Evolutionary conservation across 2,113 vertebrate genomes (phyloP), one percentile per base, ranked within the genome.

Genomic region (Gobiocypris rarus): DNA sequence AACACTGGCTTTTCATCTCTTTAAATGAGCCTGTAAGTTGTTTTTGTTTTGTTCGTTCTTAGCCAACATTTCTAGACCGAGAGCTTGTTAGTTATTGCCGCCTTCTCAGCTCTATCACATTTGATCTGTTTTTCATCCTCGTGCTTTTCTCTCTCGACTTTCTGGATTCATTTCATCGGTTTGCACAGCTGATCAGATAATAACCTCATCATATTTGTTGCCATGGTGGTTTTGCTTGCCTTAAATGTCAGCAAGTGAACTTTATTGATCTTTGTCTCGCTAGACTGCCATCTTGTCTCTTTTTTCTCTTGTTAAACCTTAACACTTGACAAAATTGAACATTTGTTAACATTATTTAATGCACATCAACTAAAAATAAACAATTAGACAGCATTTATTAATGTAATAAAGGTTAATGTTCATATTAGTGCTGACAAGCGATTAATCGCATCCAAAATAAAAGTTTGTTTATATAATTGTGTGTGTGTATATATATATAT

Each of bases 1-100:
- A 71, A 74, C 43, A 69, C 24, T 19, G 28, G 61, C 28, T 82
- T 81, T 83, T 87, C 80, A 80, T 89, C 81, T 78, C 54, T 58
- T 80, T 73, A 75, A 84, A 84, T 71, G 52, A 84, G 52, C 56
- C 43, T 31, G 65, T 81, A 71, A 84, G 71, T 24, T 26, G 26
- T 75, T 80, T 61, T 84, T 84, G 61, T 56, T 28, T 59, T 77
- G 75, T 80, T 43, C 34, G 59, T 65, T 56, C 48, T 43, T 24
- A 7, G 58, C 48, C 69, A 69, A 43, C 82, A 15, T 24, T 38
- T 52, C 38, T n/a, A 48, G 38, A 34, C 45, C 26, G 31, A 54
- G 43, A 52, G 41, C 58, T 59, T 38, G 76, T 75, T 50, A 50
- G 28, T 63, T 48, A 50, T 45, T 73, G 56, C 24, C 4, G 75